Conservation (phyloP, 2,888 invertebrate species). For the Agrochola lychnidis region DNA sequence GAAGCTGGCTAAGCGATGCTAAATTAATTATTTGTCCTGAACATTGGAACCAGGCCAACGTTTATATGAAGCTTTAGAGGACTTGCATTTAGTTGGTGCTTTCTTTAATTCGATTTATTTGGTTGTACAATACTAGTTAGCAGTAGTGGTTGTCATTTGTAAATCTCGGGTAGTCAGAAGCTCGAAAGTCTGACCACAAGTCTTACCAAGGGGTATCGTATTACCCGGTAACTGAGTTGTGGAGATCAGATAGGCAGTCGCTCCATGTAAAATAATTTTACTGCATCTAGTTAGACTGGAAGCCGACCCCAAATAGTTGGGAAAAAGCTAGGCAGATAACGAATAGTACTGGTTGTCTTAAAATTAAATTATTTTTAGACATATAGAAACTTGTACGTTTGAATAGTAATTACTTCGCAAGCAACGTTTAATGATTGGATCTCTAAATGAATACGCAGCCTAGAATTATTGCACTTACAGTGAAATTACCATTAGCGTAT, state of each 20-base stretch:
- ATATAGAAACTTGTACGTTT: not conserved
- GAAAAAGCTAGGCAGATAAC: not conserved
- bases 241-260: not conserved
- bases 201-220: not conserved
- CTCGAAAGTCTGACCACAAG: not conserved
- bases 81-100: constrained; percentile 2
- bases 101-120: constrained; percentile 13
- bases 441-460: not conserved
- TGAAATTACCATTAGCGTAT: constrained; percentile 3
- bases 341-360: not conserved
- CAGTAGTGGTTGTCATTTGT: not conserved
- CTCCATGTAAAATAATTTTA: not conserved
- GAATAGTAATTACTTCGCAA: constrained; percentile 7
- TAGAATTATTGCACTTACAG: constrained; percentile 4
- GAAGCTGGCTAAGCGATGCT: constrained; percentile 35
- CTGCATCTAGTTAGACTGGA: not conserved
- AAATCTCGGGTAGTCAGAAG: not conserved
- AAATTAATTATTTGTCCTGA: constrained; percentile 57
- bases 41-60: constrained; percentile 55
- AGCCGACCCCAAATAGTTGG: not conserved
- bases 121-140: not conserved
- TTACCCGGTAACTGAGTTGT: not conserved
- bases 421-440: not conserved
- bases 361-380: not conserved
- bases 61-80: constrained; percentile 17